phyloP scores from a whole-genome alignment of 2,888 invertebrate species.

The Criorhina ranunculi region DNA sequence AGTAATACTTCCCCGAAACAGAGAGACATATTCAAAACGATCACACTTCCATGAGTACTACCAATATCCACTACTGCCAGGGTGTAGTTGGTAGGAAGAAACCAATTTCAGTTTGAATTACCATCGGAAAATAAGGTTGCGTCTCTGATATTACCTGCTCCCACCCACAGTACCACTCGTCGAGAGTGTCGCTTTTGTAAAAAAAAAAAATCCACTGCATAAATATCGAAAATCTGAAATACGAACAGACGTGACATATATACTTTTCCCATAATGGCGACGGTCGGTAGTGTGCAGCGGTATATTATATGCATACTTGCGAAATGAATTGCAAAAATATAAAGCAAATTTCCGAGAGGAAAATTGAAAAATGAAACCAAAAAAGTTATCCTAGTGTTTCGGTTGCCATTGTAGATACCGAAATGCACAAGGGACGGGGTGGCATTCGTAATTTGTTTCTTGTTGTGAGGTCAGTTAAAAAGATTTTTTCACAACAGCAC shows the following conservation, averaged over 20 bases:
- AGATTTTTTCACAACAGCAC: conserved; percentile 33
- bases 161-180: conserved; percentile 37
- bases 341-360: conserved; percentile 22
- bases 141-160: conserved; percentile 41
- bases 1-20: conserved; percentile 35
- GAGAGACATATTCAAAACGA: conserved; percentile 69
- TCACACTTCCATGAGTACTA: conserved; percentile 53
- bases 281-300: neutral
- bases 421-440: conserved; percentile 14
- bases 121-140: conserved; percentile 58
- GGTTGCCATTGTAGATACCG: conserved; percentile 50
- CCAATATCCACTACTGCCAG: conserved; percentile 16
- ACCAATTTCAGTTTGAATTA: conserved; percentile 75
- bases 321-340: conserved; percentile 5
- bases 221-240: conserved; percentile 64
- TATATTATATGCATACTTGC: no score
- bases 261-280: conserved; percentile 31
- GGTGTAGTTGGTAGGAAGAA: conserved; percentile 45
- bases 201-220: conserved; percentile 44
- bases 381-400: conserved; percentile 61
- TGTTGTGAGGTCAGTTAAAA: conserved; percentile 53
- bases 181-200: conserved; percentile 40
- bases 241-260: conserved; percentile 58
- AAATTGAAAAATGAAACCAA: conserved; percentile 74
- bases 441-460: conserved; percentile 35